Conservation (phyloP, 1,140 invertebrate genomes). For the Pomacea maculata region DNA sequence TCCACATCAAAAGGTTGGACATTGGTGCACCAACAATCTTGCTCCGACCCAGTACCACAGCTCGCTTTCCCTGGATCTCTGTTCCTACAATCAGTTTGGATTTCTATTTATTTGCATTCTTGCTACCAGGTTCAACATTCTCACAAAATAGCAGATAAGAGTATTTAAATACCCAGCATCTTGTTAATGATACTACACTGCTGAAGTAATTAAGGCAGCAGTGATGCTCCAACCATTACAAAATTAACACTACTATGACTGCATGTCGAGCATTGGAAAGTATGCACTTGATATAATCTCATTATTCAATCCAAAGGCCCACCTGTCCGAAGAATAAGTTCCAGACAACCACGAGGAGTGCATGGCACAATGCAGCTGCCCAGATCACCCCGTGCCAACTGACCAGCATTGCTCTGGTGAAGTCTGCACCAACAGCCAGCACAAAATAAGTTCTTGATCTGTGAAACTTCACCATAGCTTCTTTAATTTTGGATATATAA, state of each 20-base stretch:
- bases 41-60: conserved; percentile 94
- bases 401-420: conserved; percentile 91
- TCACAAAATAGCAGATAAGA: too few species aligned
- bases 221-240: too few species aligned
- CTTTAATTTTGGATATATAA: too few species aligned
- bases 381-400: conserved; percentile 78
- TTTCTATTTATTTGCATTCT: background rate
- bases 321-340: conserved; percentile 83
- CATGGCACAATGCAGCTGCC: conserved; percentile 86
- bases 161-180: too few species aligned
- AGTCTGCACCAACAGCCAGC: conserved; percentile 69
- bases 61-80: conserved; percentile 82
- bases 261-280: too few species aligned
- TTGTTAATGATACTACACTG: too few species aligned
- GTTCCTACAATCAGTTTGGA: conserved; percentile 69
- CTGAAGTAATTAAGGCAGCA: too few species aligned
- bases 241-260: too few species aligned
- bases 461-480: too few species aligned
- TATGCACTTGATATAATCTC: too few species aligned
- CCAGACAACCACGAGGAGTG: conserved; percentile 91
- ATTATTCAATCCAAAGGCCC: background rate
- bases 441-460: conserved; percentile 8
- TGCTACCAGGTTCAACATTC: too few species aligned
- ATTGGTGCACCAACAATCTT: conserved; percentile 98
- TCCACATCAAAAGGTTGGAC: conserved; percentile 94